These are phyloP conservation scores for Drosophila aff. DNA, from an alignment of 1,140 invertebrate genomes.

Conservation along the genomic window DNA sequence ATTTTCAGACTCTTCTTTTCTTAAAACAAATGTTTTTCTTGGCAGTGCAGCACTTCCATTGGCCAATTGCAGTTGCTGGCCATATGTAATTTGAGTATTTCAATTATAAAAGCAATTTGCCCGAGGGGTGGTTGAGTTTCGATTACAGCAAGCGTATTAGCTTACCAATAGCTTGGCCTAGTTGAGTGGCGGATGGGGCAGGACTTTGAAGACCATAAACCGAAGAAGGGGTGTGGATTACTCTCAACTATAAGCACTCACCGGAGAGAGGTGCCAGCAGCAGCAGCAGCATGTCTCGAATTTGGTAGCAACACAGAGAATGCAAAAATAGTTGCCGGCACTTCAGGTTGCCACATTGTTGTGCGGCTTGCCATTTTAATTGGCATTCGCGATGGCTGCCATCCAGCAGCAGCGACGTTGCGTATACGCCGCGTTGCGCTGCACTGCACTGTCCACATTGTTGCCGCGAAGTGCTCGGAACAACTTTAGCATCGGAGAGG, in stretches of 20 bases:
- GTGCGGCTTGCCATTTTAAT: slow-evolving; percentile 73
- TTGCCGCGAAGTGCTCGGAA: slow-evolving; percentile 55
- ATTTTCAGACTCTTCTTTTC: neutral
- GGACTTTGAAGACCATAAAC: neutral
- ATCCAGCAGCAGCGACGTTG: slow-evolving; percentile 32
- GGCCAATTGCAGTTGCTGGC: slow-evolving; percentile 18
- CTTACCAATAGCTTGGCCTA: slow-evolving; percentile 48
- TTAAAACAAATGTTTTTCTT: neutral
- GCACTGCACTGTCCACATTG: slow-evolving; percentile 51
- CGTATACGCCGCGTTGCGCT: slow-evolving; percentile 54
- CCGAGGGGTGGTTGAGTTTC: slow-evolving; percentile 15
- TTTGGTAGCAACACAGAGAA: slow-evolving; percentile 32
- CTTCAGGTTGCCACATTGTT: slow-evolving; percentile 72
- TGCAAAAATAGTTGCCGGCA: slow-evolving; percentile 63
- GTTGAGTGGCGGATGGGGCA: slow-evolving; percentile 1
- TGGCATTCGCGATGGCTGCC: slow-evolving; percentile 60
- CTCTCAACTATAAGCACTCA: slow-evolving; percentile 11
- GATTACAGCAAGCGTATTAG: slow-evolving; percentile 67
- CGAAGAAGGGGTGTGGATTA: slow-evolving; percentile 7
- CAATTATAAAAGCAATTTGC: slow-evolving; percentile 77
- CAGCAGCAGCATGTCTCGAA: slow-evolving; percentile 9
- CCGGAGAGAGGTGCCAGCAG: neutral
- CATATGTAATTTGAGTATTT: slow-evolving; percentile 73
- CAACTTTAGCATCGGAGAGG: slow-evolving; percentile 23
- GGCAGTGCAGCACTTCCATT: slow-evolving; percentile 15